Evolutionary conservation across 1,140 invertebrate species (phyloP).

Genomic region (Pristionchus pacificus): DNA sequence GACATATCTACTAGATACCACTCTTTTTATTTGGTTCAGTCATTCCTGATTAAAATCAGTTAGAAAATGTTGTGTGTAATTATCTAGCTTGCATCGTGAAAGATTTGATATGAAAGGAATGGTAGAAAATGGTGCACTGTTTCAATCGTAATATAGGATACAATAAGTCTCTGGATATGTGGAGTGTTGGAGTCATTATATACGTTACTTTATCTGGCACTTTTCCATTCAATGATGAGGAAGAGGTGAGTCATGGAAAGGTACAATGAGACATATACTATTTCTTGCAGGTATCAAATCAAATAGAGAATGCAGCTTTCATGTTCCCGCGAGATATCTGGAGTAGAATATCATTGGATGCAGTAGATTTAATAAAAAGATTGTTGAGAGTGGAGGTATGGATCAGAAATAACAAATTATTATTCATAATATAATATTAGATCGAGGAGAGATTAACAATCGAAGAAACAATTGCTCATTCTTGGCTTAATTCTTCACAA

Average conservation of each 20-base stretch:
- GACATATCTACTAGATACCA: no score
- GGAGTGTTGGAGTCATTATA: slow-evolving; percentile 97
- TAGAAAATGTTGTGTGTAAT: no score
- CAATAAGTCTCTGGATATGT: slow-evolving; percentile 97
- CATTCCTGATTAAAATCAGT: no score
- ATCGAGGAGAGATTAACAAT: slow-evolving; percentile 66
- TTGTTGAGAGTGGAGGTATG: slow-evolving; percentile 89
- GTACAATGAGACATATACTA: not conserved
- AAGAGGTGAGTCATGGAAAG: slow-evolving; percentile 71
- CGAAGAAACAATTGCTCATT: slow-evolving; percentile 87
- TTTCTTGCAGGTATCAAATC: slow-evolving; percentile 70
- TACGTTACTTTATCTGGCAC: slow-evolving; percentile 90
- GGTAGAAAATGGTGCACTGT: slow-evolving; percentile 11
- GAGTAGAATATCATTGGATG: slow-evolving; percentile 90
- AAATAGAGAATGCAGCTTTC: slow-evolving; percentile 98
- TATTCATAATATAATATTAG: slow-evolving; percentile 31
- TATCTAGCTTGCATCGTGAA: no score
- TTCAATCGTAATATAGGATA: slow-evolving; percentile 73
- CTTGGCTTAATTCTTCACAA: slow-evolving; percentile 75
- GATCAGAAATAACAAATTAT: not conserved
- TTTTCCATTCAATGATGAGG: slow-evolving; percentile 98
- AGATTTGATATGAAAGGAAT: not conserved
- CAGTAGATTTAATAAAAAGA: slow-evolving; percentile 95
- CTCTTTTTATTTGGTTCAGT: no score
- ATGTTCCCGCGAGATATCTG: slow-evolving; percentile 99